Base-by-base conservation (phyloP, 1,140 invertebrate species). In the Stegodyphus mimosarum region DNA sequence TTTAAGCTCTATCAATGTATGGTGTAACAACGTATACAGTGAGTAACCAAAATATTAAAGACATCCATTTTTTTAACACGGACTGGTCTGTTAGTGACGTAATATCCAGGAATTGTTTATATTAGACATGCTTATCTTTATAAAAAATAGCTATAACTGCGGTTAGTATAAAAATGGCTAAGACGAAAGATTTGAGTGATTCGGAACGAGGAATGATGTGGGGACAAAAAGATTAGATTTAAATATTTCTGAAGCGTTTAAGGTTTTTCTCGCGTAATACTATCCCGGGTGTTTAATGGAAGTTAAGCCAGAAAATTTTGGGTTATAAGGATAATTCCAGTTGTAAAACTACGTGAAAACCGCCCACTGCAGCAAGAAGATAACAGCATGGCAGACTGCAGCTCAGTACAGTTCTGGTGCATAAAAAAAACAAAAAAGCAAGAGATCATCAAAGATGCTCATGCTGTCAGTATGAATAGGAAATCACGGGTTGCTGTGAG, bases 401-500 rank as follows among this genome's bases (percentile, higher is more conserved):
- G 13, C 53, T 53, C 6, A n/a, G 4, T 53, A 9, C 73, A 75
- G 17, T 60, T 15, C 51, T n/a, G 50, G 73, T 75, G 73, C 53
- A 60, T 60, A 15, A 60, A 1, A 75, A 60, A 55, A n/a, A n/a
- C n/a, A n/a, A n/a, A n/a, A n/a, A n/a, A n/a, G 17, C 53, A 53
- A 11, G 18, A 49, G 50, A 75, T 6, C 73, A 55, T 11, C 51
- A 53, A n/a, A 18, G 52, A 69, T 73, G 49, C 79, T 11, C 10
- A 9, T 64, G 11, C 2, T 73, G 9, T 83, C 18, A 52, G 2
- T 10, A 4, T 13, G n/a, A 52, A 63, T 77, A 50, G 48, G 75
- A 17, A 86, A 86, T 72, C 6, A 15, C 18, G 7, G 55, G 17
- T 75, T 80, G 10, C 15, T 67, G 51, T 80, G 84, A 77, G 77